These are phyloP conservation scores for Mormyrops attenuatus DNA, from an alignment of 2,797 vertebrate species.

Conservation along the genomic window DNA sequence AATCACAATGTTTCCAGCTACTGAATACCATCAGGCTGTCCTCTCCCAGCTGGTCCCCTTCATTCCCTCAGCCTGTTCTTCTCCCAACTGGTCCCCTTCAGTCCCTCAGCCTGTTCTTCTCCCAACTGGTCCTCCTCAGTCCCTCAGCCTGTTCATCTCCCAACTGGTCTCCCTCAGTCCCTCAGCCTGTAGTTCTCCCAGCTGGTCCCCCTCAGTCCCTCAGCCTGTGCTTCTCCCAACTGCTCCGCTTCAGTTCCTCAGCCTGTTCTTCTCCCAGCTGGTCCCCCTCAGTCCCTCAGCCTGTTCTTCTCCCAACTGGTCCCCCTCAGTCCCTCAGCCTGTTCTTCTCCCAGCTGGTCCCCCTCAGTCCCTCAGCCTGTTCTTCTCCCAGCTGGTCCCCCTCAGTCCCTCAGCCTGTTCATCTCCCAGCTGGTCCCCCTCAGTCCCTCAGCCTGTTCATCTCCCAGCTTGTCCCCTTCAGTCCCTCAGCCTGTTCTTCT, in stretches of 20 bases:
- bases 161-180: not conserved
- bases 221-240: not conserved
- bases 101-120: not conserved
- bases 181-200: not conserved
- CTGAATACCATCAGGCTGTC: not conserved
- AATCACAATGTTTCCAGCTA: not conserved
- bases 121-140: not conserved
- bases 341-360: not conserved
- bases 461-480: not conserved
- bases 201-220: not conserved
- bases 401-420: not conserved
- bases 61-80: not conserved
- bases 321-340: not conserved
- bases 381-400: not conserved
- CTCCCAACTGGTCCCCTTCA: not conserved
- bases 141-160: not conserved
- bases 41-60: not conserved
- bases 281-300: not conserved
- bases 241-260: not conserved
- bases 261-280: not conserved
- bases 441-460: not conserved
- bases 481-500: not conserved
- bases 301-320: not conserved
- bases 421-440: not conserved
- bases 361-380: not conserved